phyloP scores from a whole-genome alignment of 37 sponge, comb jelly and placozoan genomes.

The Spongilla lacustris region DNA sequence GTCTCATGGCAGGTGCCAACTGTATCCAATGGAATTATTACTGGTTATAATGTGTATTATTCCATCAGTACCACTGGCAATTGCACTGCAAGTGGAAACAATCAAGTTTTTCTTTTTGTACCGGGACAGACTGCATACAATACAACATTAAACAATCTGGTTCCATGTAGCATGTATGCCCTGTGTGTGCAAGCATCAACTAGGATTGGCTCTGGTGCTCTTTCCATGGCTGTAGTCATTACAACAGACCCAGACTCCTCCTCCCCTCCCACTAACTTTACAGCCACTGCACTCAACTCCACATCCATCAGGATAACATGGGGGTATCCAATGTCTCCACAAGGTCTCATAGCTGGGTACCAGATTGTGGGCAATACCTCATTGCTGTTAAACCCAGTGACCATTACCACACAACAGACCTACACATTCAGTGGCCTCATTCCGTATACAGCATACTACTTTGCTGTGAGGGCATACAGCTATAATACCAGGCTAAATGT shows the following conservation, averaged over 20 bases:
- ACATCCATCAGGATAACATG: constrained; percentile 20
- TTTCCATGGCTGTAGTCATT: neutral
- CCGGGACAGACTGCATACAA: neutral
- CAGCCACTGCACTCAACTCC: neutral
- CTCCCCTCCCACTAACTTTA: neutral
- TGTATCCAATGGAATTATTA: constrained; percentile 51
- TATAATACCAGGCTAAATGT: neutral
- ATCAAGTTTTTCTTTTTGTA: neutral
- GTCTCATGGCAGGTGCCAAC: constrained; percentile 42
- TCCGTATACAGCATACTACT: constrained; percentile 38
- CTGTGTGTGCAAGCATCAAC: constrained; percentile 52
- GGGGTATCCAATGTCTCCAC: constrained; percentile 44
- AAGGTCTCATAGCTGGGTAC: constrained; percentile 53
- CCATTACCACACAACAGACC: constrained; percentile 8
- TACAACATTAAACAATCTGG: constrained; percentile 9
- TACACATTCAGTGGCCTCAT: neutral
- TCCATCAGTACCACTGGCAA: neutral
- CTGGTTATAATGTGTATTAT: constrained; percentile 28
- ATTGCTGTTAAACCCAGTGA: neutral
- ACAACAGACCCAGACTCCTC: neutral
- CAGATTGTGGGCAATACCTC: constrained; percentile 7
- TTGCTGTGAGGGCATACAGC: constrained; percentile 35
- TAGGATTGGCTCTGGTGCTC: constrained; percentile 41
- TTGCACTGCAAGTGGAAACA: neutral
- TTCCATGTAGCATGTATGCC: constrained; percentile 45